Conservation (phyloP, 2,888 invertebrate genomes). For the Erynnis tages region DNA sequence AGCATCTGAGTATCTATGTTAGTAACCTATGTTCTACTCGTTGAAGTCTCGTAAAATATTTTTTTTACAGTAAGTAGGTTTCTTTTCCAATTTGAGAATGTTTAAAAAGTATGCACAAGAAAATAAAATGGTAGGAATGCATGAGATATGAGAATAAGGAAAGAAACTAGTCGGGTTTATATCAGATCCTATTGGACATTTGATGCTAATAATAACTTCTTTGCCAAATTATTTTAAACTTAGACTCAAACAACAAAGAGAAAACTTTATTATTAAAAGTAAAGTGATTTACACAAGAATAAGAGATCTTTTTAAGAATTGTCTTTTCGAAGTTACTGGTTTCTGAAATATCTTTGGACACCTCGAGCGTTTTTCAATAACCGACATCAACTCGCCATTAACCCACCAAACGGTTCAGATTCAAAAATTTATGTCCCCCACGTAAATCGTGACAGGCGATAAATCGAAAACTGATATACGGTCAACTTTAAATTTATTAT, state of each 20-base stretch:
- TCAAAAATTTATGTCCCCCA: constrained; percentile 39
- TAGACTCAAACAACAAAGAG: too few relatives aligned
- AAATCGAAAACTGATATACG: constrained; percentile 32
- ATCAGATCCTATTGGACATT: too few relatives aligned
- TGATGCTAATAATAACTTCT: too few relatives aligned
- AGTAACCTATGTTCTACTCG: too few relatives aligned
- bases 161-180: too few relatives aligned
- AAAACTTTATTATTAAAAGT: too few relatives aligned
- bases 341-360: not conserved
- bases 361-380: constrained; percentile 44
- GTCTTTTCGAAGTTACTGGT: too few relatives aligned
- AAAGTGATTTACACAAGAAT: too few relatives aligned
- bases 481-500: constrained; percentile 31
- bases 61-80: not conserved
- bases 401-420: constrained; percentile 35
- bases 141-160: too few relatives aligned
- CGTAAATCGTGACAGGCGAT: constrained; percentile 31
- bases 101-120: not conserved
- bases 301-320: too few relatives aligned
- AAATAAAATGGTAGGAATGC: not conserved
- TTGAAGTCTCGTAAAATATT: too few relatives aligned
- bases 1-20: not conserved
- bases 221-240: too few relatives aligned
- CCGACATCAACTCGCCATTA: constrained; percentile 37
- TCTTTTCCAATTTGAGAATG: not conserved